These are phyloP conservation scores for Silurus lanzhouensis DNA, from an alignment of 2,797 vertebrate species.

Conservation along the genomic window DNA sequence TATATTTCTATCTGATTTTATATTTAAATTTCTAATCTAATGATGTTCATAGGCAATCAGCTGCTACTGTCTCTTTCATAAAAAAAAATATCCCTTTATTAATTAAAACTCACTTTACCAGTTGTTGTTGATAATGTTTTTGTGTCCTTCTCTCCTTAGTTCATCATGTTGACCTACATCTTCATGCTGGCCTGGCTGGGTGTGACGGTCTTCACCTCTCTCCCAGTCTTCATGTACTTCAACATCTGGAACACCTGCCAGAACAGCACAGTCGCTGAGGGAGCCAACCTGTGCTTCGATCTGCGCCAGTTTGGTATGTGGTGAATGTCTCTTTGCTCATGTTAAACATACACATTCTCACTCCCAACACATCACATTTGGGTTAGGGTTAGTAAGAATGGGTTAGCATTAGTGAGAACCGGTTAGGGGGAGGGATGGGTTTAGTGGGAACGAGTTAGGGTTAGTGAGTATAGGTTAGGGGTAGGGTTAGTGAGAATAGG, in stretches of 20 bases:
- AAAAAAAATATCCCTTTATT: not conserved
- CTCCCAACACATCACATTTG: too few species aligned
- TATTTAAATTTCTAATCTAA: not conserved
- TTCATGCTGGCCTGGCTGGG: conserved; percentile 99
- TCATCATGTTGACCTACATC: conserved; percentile 96
- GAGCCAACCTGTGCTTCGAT: conserved; percentile 89
- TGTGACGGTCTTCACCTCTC: conserved; percentile 91
- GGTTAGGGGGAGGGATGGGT: too few species aligned
- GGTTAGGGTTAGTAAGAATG: too few species aligned
- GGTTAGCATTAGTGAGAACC: too few species aligned
- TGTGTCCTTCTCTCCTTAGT: conserved; percentile 68
- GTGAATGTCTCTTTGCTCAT: not conserved
- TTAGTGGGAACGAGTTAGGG: too few species aligned
- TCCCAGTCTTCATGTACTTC: conserved; percentile 98
- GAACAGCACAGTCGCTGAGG: conserved; percentile 84
- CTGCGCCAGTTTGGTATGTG: conserved; percentile 91
- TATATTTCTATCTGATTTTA: too few species aligned
- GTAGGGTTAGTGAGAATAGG: too few species aligned
- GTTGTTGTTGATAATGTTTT: not conserved
- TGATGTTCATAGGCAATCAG: not conserved
- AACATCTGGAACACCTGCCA: conserved; percentile 96
- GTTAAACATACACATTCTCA: not conserved
- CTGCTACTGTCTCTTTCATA: not conserved
- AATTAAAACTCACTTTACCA: not conserved
- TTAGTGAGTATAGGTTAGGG: too few species aligned